Evolutionary conservation across 1,140 invertebrate genomes (phyloP).

Genomic region (Bicyclus anynana): DNA sequence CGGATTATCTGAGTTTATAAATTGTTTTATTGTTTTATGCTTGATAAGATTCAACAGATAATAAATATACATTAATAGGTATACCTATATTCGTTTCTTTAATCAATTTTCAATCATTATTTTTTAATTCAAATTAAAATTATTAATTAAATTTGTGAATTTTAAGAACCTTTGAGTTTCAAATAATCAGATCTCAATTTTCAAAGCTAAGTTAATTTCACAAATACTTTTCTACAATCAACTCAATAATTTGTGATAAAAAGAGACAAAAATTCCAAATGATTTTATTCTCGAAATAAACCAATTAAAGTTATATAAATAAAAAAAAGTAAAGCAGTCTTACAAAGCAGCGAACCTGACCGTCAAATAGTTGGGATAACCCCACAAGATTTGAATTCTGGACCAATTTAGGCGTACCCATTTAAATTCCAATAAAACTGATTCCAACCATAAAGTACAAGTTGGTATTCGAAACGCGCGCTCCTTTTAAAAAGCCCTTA

Average conservation of each 20-base stretch:
- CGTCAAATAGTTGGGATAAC: slow-evolving; percentile 6
- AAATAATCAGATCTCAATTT: too few relatives aligned
- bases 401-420: slow-evolving; percentile 27
- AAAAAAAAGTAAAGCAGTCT: slow-evolving; percentile 4
- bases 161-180: too few relatives aligned
- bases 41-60: too few relatives aligned
- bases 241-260: not conserved
- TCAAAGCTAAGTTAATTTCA: too few relatives aligned
- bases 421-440: slow-evolving; percentile 66
- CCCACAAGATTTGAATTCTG: slow-evolving; percentile 13
- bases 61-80: too few relatives aligned
- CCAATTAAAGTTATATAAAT: slow-evolving; percentile 1
- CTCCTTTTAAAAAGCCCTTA: slow-evolving; percentile 67
- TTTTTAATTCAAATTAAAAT: too few relatives aligned
- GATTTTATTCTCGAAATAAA: not conserved
- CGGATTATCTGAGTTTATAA: too few relatives aligned
- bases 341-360: slow-evolving; percentile 1
- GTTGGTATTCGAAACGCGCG: slow-evolving; percentile 62
- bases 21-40: too few relatives aligned
- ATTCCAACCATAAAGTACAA: slow-evolving; percentile 60
- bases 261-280: not conserved
- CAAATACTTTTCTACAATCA: not conserved
- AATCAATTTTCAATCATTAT: too few relatives aligned
- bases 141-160: too few relatives aligned
- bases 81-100: too few relatives aligned